Evolutionary conservation across 2,113 vertebrate genomes (phyloP), one percentile per base, ranked within the genome.

Genomic region (Clarias batrachus): DNA sequence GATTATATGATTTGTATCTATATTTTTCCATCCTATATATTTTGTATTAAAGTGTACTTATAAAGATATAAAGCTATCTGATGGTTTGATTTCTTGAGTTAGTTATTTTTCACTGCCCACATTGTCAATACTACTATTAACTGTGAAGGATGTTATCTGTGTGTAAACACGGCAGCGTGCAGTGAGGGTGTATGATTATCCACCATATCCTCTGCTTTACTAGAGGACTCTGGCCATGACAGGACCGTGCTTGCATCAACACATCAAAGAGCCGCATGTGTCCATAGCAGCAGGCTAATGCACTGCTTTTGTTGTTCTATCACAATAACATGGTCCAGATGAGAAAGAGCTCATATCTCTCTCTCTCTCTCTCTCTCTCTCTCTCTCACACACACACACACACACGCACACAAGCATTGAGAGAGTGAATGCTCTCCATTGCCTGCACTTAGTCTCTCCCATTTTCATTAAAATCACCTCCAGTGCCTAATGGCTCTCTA

Each of bases 301-400:
- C 93, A 94, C 85, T 88, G 93, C 94, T 94, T 95, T 89, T 94
- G 94, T 94, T 93, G 94, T 92, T 90, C 90, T 89, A 92, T 92
- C 92, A 93, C 93, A 95, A 94, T 94, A 94, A 93, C 93, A 94
- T 92, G 91, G 92, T 93, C 94, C 94, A 93, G 93, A 94, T 94
- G 93, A 95, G 93, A 95, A 93, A 94, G 93, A 89, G 81, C 81
- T 86, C 88, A 84, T 85, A 85, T 81, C 81, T 85, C 71, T 78
- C 62, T 82, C 30, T 25, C 19, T 23, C 79, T 62, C 79, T 14
- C 79, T 62, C 79, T 62, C 84, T 77, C 13, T 52, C 74, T 52
- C 52, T 76, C 11, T 76, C 41, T 76, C 84, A 92, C 91, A 70
- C 27, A 86, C 52, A 59, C 33, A 56, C 63, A n/a, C n/a, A 79